These are phyloP conservation scores for Coenonympha glycerion DNA, from an alignment of 2,888 invertebrate species.

Conservation along the genomic window DNA sequence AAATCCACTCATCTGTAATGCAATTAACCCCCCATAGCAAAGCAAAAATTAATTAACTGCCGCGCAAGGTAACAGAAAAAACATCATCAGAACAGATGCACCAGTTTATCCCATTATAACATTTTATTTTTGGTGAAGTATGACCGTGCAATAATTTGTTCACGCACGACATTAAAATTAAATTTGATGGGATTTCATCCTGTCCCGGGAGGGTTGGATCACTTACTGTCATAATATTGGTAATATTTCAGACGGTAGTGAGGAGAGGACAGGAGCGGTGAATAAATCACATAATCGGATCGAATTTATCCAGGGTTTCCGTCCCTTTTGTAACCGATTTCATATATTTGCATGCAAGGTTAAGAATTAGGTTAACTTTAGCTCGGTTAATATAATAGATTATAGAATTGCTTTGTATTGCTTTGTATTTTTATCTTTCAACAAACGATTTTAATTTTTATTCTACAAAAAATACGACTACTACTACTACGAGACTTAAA, in stretches of 20 bases:
- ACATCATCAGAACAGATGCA: slow-evolving; percentile 48
- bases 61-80: slow-evolving; percentile 55
- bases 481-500: too few relatives aligned
- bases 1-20: slow-evolving; percentile 55
- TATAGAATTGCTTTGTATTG: too few relatives aligned
- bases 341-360: too few relatives aligned
- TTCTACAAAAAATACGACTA: too few relatives aligned
- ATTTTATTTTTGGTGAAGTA: slow-evolving; percentile 60
- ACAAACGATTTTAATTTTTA: too few relatives aligned
- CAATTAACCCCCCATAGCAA: slow-evolving; percentile 50
- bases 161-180: slow-evolving; percentile 70
- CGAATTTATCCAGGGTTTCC: slow-evolving; percentile 27
- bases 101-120: slow-evolving; percentile 61
- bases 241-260: slow-evolving; percentile 53
- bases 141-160: slow-evolving; percentile 72
- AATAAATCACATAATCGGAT: slow-evolving; percentile 67
- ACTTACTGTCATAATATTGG: slow-evolving; percentile 64
- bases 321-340: neutral
- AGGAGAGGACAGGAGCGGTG: slow-evolving; percentile 43
- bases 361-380: too few relatives aligned
- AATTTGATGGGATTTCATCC: slow-evolving; percentile 60
- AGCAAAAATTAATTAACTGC: slow-evolving; percentile 62
- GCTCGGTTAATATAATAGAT: too few relatives aligned
- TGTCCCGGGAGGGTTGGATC: slow-evolving; percentile 47
- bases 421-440: too few relatives aligned